Evolutionary conservation across 2,888 invertebrate genomes (phyloP), one percentile per base, ranked within the genome.

Genomic region (Apocheima hispidaria): DNA sequence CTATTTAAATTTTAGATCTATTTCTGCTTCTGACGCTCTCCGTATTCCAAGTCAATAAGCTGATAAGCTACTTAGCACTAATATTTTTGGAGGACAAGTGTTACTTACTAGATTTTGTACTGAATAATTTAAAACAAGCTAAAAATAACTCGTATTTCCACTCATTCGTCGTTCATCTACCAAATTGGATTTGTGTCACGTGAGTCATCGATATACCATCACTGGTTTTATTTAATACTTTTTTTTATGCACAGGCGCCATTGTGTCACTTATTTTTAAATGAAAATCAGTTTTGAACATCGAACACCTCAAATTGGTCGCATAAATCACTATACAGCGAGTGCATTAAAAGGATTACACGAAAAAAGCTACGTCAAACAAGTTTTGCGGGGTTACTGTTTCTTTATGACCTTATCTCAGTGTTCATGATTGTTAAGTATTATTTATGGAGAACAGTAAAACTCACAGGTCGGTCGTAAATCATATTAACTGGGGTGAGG

Each of bases 141-240:
- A 72, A 76, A 79, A 78, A 75, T 73, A 74, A 70, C 68, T 61
- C 60, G 12, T 26, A 68, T 53, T 68, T 54, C 65, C 56, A 60
- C 54, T 61, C 69, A 71, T 72, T 70, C 70, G 73, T 80, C n/a
- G n/a, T n/a, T n/a, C 79, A 72, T 71, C 63, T 41, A 64, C 70
- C 60, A 68, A 79, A 82, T 77, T 75, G 77, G 76, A 80, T 83
- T 78, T 78, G 77, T 84, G 83, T 83, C 82, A 77, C 67, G 74
- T 76, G 79, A 78, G 38, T 60, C 60, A 74, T 74, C 69, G 55
- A 69, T 67, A 69, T 59, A 70, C 71, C 44, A 71, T 71, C 44
- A 71, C 65, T 67, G 60, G 59, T 60, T 63, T 61, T 64, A 54
- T 53, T 54, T 50, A 44, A 65, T 51, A 38, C 53, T 60, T 33